Base-by-base conservation (phyloP, 2,888 invertebrate genomes). In the Pristionchus exspectatus region DNA sequence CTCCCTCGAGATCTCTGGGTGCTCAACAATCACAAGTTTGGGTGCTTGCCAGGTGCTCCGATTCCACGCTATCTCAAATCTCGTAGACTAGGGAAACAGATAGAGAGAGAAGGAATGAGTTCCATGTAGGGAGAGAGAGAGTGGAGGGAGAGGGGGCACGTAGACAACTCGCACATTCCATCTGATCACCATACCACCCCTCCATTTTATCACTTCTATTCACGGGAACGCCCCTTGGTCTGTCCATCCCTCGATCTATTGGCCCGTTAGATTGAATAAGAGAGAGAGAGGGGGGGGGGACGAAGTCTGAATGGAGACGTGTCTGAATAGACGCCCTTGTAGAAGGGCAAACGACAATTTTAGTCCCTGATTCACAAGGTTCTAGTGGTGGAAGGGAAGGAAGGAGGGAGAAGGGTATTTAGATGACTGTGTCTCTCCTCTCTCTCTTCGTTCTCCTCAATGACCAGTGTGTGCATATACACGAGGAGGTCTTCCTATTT, bases 401-500 rank as follows among this genome's bases (percentile, higher is more conserved):
- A 33, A 72, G 72, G 72, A 14, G 27, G 18, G 72, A n/a, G 72
- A 30, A 30, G 72, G 24, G 27, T 33, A 24, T n/a, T 30, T 24
- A 21, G 14, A 16, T 77, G 33, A 12, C 21, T 83, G 18, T 50
- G 33, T 54, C 27, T 84, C 89, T 30, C 33, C 59, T 54, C 59
- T 69, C 59, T 54, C 59, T 69, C 50, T 72, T 24, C 38, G 86
- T 74, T 59, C 86, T 88, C 83, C 84, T 90, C 18, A n/a, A 30
- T 59, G 66, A 66, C 66, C 27, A 27, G 27, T 27, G 44, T 50
- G 44, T 50, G n/a, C n/a, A 27, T 66, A 27, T 66, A n/a, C 66
- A 66, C 66, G 66, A 66, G 66, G 18, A 66, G 66, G 33, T 77
- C 77, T 77, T 77, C 77, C 77, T 77, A 27, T 27, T 66, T 27